Percentiles rank a stretch among this genome's conserved stretches.
Conservation (phyloP, 2,797 vertebrate species). For the Cyclopterus lumpus region DNA sequence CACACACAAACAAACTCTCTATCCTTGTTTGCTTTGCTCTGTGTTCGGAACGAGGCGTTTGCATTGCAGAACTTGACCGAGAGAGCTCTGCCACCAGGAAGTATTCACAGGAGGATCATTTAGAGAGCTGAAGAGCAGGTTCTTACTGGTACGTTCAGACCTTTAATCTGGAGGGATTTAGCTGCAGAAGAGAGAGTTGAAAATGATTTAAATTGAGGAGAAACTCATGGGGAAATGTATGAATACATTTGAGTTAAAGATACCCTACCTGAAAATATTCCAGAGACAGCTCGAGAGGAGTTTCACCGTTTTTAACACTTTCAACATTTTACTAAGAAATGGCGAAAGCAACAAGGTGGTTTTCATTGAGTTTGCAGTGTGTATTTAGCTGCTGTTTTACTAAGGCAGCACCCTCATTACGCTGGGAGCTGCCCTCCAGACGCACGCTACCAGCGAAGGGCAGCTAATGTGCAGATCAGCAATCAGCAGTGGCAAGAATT, state of each 20-base stretch:
- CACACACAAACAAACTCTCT: neutral
- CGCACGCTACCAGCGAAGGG: neutral
- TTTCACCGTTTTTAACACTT: neutral
- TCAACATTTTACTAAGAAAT: neutral
- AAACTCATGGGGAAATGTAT: neutral
- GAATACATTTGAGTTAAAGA: neutral
- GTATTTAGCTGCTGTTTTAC: neutral
- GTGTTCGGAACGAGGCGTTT: conserved; percentile 56
- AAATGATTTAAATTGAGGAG: neutral
- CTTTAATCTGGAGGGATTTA: conserved; percentile 5
- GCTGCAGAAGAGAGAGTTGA: neutral
- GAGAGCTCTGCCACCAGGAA: conserved; percentile 33
- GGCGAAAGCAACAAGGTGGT: neutral
- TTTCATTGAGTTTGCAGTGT: neutral
- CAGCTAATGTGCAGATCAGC: neutral
- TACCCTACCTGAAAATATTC: too few relatives aligned
- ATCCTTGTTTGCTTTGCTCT: conserved; percentile 49
- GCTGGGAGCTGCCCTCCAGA: neutral
- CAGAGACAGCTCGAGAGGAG: too few relatives aligned
- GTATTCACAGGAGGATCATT: conserved; percentile 17
- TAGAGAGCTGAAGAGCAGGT: neutral
- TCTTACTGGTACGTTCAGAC: neutral
- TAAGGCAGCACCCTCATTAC: neutral
- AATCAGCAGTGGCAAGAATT: neutral
- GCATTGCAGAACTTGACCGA: conserved; percentile 28